Evolutionary conservation across 2,113 vertebrate genomes (phyloP).

Genomic region (Lepus europaeus): DNA sequence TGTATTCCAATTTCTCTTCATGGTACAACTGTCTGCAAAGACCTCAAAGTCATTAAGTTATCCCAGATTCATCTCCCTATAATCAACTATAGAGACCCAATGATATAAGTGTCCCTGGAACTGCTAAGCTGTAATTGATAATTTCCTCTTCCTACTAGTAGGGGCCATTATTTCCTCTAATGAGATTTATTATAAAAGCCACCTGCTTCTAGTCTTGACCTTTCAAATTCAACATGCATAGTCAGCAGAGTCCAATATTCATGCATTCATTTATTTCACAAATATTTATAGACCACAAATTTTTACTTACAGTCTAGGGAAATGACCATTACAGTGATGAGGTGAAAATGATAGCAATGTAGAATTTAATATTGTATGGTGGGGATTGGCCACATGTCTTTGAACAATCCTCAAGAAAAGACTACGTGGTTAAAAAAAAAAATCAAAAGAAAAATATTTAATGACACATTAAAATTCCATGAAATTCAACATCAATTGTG

Average conservation of each 20-base stretch:
- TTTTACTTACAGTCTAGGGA: background rate
- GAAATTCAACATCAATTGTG: background rate
- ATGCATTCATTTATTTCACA: background rate
- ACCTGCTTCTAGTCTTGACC: background rate
- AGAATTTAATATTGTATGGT: background rate
- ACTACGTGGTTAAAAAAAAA: background rate
- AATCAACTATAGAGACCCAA: background rate
- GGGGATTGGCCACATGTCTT: background rate
- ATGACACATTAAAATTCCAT: background rate
- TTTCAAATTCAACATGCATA: background rate
- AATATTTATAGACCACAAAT: background rate
- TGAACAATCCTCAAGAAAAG: background rate
- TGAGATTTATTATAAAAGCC: background rate
- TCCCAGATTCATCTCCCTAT: background rate
- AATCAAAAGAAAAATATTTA: background rate
- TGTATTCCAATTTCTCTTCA: background rate
- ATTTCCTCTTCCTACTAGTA: background rate
- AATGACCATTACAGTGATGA: background rate
- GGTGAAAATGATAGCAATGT: background rate
- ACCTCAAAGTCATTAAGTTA: background rate
- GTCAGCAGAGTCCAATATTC: background rate
- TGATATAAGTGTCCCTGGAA: background rate
- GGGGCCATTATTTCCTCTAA: background rate
- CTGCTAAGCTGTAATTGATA: background rate
- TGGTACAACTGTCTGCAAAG: background rate